Percentiles rank a stretch among this genome's conserved stretches.
These are phyloP conservation scores for Sebastes kiyomatsui DNA, from an alignment of 2,797 vertebrate species.

Conservation along the genomic window DNA sequence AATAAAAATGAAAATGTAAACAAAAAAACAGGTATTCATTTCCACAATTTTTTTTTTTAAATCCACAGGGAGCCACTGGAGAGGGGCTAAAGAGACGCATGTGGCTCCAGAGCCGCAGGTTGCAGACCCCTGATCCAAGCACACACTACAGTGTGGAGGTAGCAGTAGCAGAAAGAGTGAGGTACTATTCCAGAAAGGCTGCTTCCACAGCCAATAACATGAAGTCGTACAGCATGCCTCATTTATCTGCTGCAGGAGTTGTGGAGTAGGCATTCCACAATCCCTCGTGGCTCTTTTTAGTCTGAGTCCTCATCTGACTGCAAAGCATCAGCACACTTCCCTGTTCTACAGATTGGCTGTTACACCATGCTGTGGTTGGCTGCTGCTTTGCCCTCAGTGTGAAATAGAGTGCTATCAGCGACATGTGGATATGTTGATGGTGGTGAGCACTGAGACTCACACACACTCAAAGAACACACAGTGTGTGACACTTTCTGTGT, in stretches of 20 bases:
- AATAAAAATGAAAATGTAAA: no score
- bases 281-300: slow-evolving; percentile 1
- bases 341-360: not conserved
- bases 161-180: not conserved
- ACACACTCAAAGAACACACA: not conserved
- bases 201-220: not conserved
- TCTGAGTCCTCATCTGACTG: slow-evolving; percentile 5
- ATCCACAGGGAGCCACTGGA: no score
- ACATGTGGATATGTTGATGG: not conserved
- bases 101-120: no score
- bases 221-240: not conserved
- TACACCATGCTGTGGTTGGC: not conserved
- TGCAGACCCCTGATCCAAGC: not conserved
- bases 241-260: slow-evolving; percentile 22
- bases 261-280: not conserved
- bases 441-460: not conserved
- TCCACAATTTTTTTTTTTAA: no score
- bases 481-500: no score
- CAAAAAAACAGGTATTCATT: no score
- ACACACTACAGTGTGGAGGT: not conserved
- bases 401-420: not conserved
- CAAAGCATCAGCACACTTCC: not conserved
- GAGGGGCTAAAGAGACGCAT: no score
- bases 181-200: not conserved
- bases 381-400: not conserved